Percentiles rank a stretch among this genome's conserved stretches.
Evolutionary conservation across 2,888 invertebrate genomes (phyloP).

Genomic region (Anaspis maculata): DNA sequence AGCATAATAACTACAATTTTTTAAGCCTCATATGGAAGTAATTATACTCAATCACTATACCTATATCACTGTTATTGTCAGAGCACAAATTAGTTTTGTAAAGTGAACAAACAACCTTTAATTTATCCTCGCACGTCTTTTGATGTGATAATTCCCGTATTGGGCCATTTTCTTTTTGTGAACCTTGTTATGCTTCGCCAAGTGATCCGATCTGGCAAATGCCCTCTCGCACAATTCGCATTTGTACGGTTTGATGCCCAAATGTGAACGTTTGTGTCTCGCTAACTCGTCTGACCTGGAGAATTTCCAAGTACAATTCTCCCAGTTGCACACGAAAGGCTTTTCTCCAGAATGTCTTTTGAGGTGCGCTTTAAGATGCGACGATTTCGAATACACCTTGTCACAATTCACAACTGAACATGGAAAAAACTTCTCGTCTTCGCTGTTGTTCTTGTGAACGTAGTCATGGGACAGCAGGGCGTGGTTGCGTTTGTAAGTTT

Average conservation of each 20-base stretch:
- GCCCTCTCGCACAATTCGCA: constrained; percentile 82
- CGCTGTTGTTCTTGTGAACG: constrained; percentile 30
- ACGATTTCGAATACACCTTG: constrained; percentile 82
- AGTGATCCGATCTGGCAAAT: constrained; percentile 89
- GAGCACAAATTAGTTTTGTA: too few species aligned
- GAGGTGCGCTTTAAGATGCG: constrained; percentile 82
- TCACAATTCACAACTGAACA: constrained; percentile 65
- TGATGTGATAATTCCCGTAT: constrained; percentile 30
- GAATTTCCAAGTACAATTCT: constrained; percentile 84
- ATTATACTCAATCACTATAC: too few species aligned
- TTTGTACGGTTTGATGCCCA: constrained; percentile 88
- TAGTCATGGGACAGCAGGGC: constrained; percentile 31
- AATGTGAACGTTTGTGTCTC: constrained; percentile 88
- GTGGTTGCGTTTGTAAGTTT: constrained; percentile 14
- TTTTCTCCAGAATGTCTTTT: constrained; percentile 69
- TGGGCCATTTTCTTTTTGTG: constrained; percentile 57
- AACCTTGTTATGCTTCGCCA: constrained; percentile 84
- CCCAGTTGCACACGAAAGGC: constrained; percentile 52
- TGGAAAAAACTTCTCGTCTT: constrained; percentile 52
- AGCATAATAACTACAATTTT: too few species aligned
- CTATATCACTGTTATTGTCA: too few species aligned
- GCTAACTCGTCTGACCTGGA: constrained; percentile 91
- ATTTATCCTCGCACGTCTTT: constrained; percentile 16
- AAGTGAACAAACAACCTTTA: too few species aligned
- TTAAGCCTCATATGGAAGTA: too few species aligned